Evolutionary conservation across 2,113 vertebrate genomes (phyloP), one percentile per base, ranked within the genome.

Genomic region (Panthera uncia): DNA sequence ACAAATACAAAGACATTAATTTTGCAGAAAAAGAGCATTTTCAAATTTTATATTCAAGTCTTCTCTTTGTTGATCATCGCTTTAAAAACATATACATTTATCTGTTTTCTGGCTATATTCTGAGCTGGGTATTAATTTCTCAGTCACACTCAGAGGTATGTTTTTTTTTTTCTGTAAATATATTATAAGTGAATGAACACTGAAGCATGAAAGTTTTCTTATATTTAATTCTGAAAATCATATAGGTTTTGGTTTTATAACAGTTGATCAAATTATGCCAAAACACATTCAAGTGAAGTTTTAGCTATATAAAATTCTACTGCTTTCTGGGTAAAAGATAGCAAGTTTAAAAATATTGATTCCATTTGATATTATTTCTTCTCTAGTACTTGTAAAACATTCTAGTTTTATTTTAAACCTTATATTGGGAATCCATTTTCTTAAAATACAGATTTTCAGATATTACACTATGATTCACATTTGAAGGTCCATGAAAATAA

Each of bases 121-220:
- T 74, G 36, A 71, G 1, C 15, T 79, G 16, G 6, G 1, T 63
- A 8, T 79, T 95, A 36, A 87, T 78, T 79, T 88, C 8, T 94
- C 36, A 57, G 0, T 1, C 11, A 94, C 1, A 66, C 2, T 85
- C 15, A 89, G 63, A 81, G 13, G 2, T 48, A 48, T 80, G 4
- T 57, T 31, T 45, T 94, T 48, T 61, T 48, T 91, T 84, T 66
- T 89, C 48, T 74, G 21, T 65, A 88, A 76, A 73, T 68, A 93
- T 69, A 76, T 80, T 81, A 81, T 61, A 55, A 97, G 73, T 92
- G 14, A 92, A 55, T 92, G 29, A 94, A 94, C 3, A 89, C 4
- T 7, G 14, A 88, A 36, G 41, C 12, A 85, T 23, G 41, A 78
- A 79, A 33, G 0, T n/a, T 94, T 79, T 82, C 29, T 81, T 83